These are phyloP conservation scores for Creontiades dilutus DNA, from an alignment of 2,888 invertebrate genomes.

Conservation along the genomic window DNA sequence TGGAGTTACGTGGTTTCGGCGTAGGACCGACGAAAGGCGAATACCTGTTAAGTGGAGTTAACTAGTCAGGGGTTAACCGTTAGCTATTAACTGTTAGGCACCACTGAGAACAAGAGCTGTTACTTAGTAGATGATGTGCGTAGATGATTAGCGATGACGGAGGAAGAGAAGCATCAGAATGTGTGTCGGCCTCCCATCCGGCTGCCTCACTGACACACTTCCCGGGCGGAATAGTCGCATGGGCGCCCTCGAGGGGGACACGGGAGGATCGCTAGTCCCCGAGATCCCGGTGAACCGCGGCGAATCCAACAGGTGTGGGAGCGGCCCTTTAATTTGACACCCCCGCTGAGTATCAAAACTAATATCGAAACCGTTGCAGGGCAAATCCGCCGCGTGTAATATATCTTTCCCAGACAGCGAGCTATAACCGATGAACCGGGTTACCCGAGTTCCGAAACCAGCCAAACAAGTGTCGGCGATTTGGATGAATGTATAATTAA, in stretches of 20 bases:
- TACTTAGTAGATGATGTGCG: not conserved
- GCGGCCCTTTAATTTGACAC: conserved; percentile 16
- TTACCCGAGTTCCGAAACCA: not conserved
- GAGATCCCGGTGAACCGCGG: conserved; percentile 6
- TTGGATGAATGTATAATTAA: not conserved
- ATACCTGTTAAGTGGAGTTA: too few species aligned
- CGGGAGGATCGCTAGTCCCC: not conserved
- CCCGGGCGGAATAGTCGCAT: not conserved
- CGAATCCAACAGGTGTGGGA: not conserved
- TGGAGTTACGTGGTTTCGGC: too few species aligned
- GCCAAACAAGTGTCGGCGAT: conserved; percentile 3
- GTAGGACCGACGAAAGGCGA: too few species aligned
- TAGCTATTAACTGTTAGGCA: too few species aligned
- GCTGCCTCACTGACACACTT: conserved; percentile 50
- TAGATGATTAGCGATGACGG: not conserved
- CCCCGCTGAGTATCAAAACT: not conserved
- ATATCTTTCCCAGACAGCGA: not conserved
- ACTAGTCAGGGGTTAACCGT: too few species aligned
- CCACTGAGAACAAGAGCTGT: too few species aligned
- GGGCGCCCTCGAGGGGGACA: conserved; percentile 20
- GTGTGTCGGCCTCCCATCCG: conserved; percentile 28
- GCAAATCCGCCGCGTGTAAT: not conserved
- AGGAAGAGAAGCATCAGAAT: not conserved
- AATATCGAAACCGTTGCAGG: not conserved
- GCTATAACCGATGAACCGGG: not conserved